A percentile compares a stretch with the other conserved stretches of the same genome.
Evolutionary conservation across 1,140 invertebrate species (phyloP).

Genomic region (Anastrepha obliqua): DNA sequence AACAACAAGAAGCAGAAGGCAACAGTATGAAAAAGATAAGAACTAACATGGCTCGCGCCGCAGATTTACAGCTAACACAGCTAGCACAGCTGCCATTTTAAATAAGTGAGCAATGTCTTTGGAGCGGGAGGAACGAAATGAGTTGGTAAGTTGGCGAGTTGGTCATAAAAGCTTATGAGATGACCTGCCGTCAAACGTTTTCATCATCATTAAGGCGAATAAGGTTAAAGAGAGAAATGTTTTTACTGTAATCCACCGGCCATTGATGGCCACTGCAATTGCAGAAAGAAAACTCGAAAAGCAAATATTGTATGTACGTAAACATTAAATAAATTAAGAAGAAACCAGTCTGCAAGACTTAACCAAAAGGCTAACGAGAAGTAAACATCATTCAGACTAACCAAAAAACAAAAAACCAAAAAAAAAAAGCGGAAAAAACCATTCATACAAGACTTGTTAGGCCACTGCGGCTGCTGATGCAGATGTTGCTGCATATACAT

Average conservation of each 20-base stretch:
- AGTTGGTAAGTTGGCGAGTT: not conserved
- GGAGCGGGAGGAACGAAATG: not conserved
- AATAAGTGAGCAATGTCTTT: not conserved
- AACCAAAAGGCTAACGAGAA: slow-evolving; percentile 18
- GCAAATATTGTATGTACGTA: not conserved
- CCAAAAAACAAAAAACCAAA: not conserved
- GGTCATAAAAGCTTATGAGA: not conserved
- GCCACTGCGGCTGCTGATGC: not conserved
- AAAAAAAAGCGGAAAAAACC: not conserved
- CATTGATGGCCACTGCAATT: slow-evolving; percentile 38
- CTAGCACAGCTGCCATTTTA: slow-evolving; percentile 6
- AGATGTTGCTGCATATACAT: not conserved
- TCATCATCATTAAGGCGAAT: slow-evolving; percentile 44
- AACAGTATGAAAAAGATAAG: not conserved
- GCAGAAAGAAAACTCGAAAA: not conserved
- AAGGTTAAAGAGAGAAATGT: slow-evolving; percentile 26
- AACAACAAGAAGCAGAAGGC: not conserved
- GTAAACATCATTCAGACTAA: not conserved
- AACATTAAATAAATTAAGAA: not conserved
- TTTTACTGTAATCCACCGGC: not conserved
- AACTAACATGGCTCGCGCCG: not conserved
- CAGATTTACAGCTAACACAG: slow-evolving; percentile 29
- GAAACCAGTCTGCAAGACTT: not conserved
- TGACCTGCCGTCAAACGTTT: slow-evolving; percentile 46
- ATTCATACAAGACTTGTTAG: slow-evolving; percentile 33